These are phyloP conservation scores for Torymus auratus DNA, from an alignment of 2,888 invertebrate genomes.

Conservation along the genomic window DNA sequence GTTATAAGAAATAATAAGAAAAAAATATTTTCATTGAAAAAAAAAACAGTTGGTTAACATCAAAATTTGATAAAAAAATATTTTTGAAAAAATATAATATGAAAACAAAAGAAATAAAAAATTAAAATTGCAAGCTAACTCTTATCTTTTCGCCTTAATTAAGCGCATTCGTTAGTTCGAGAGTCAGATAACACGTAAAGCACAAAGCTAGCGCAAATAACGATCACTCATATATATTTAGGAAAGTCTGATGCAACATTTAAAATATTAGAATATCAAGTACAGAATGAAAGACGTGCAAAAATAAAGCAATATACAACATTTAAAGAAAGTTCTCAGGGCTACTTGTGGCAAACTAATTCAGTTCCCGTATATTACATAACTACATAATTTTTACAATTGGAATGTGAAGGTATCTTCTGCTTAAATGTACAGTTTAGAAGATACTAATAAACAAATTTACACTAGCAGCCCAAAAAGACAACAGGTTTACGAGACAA, in stretches of 20 bases:
- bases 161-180: no score
- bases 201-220: conserved; percentile 56
- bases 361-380: not conserved
- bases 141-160: no score
- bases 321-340: conserved; percentile 13
- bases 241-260: conserved; percentile 6
- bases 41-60: no score
- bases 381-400: not conserved
- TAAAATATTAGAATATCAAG: not conserved
- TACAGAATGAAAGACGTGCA: conserved; percentile 24
- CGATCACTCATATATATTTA: conserved; percentile 42
- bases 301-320: conserved; percentile 35
- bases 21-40: no score
- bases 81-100: no score
- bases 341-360: conserved; percentile 21
- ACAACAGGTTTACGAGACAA: conserved; percentile 9
- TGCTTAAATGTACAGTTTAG: not conserved
- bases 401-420: not conserved
- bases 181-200: conserved; percentile 28
- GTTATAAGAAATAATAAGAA: no score
- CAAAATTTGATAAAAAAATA: no score
- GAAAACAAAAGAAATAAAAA: no score
- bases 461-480: conserved; percentile 33
- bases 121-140: no score
- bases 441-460: no score